These are phyloP conservation scores for Mythimna loreyi DNA, from an alignment of 2,888 invertebrate species.

Conservation along the genomic window DNA sequence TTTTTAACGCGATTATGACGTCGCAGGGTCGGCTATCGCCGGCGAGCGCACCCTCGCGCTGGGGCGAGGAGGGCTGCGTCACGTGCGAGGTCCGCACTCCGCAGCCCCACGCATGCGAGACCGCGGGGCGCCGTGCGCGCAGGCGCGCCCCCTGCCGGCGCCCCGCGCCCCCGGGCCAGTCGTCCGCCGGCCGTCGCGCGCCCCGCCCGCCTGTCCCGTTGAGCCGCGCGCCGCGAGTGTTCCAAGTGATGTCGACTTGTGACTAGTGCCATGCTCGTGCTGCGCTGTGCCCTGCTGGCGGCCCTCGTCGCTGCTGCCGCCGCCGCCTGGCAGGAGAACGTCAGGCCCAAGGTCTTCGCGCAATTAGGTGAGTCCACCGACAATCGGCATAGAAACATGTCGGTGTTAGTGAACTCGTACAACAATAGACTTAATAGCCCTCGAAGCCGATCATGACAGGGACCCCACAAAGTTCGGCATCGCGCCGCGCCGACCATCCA, in stretches of 20 bases:
- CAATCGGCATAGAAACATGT: slow-evolving; percentile 75
- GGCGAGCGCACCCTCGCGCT: slow-evolving; percentile 79
- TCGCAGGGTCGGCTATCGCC: slow-evolving; percentile 82
- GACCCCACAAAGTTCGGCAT: slow-evolving; percentile 72
- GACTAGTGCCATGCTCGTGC: slow-evolving; percentile 90
- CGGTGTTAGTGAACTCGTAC: slow-evolving; percentile 79
- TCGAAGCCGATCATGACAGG: slow-evolving; percentile 71
- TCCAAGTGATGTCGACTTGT: slow-evolving; percentile 89
- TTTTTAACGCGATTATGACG: slow-evolving; percentile 90
- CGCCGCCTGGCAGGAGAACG: slow-evolving; percentile 97
- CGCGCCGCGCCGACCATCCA: slow-evolving; percentile 68
- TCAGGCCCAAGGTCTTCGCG: slow-evolving; percentile 97
- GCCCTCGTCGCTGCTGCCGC: slow-evolving; percentile 90
- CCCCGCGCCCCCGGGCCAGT: slow-evolving; percentile 85
- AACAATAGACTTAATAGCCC: slow-evolving; percentile 81
- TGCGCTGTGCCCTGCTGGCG: slow-evolving; percentile 88
- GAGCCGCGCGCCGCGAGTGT: slow-evolving; percentile 83
- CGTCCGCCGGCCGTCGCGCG: slow-evolving; percentile 90
- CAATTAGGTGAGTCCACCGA: slow-evolving; percentile 95
- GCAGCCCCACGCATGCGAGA: slow-evolving; percentile 91
- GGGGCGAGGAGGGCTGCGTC: slow-evolving; percentile 90
- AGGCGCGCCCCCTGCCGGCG: slow-evolving; percentile 77
- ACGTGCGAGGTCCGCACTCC: slow-evolving; percentile 90
- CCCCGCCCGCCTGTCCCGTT: slow-evolving; percentile 80
- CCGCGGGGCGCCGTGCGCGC: slow-evolving; percentile 88